These are phyloP conservation scores for Seriola dumerili DNA, from an alignment of 2,113 vertebrate genomes.

Conservation along the genomic window DNA sequence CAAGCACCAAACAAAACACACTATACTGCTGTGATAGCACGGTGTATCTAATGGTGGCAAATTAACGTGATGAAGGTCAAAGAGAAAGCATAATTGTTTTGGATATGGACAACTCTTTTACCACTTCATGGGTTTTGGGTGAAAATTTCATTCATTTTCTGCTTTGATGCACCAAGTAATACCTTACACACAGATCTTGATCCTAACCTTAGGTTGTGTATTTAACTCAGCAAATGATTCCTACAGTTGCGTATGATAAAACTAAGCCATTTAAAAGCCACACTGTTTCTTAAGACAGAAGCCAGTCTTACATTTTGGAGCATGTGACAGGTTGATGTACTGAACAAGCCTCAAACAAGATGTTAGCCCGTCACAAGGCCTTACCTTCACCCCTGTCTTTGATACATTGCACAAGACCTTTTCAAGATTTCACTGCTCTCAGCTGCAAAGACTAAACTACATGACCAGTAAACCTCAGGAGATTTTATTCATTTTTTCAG, in stretches of 20 bases:
- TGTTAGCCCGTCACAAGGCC: conserved; percentile 18
- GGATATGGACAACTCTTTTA: conserved; percentile 46
- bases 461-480: conserved; percentile 10
- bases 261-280: conserved; percentile 10
- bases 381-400: conserved; percentile 17
- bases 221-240: conserved; percentile 34
- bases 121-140: conserved; percentile 39
- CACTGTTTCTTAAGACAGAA: not conserved
- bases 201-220: conserved; percentile 29
- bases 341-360: conserved; percentile 19
- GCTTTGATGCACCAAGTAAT: conserved; percentile 48
- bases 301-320: conserved; percentile 11
- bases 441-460: conserved; percentile 10
- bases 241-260: conserved; percentile 14
- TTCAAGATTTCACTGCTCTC: conserved; percentile 17
- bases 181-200: conserved; percentile 5
- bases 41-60: conserved; percentile 66
- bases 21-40: conserved; percentile 61
- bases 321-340: conserved; percentile 19
- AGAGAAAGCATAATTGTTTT: conserved; percentile 51
- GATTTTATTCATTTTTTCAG: not conserved
- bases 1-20: conserved; percentile 60
- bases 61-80: conserved; percentile 65
- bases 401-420: conserved; percentile 17
- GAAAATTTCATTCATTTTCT: conserved; percentile 55